phyloP scores from a whole-genome alignment of 2,113 vertebrate species.

The Neolamprologus longior region DNA sequence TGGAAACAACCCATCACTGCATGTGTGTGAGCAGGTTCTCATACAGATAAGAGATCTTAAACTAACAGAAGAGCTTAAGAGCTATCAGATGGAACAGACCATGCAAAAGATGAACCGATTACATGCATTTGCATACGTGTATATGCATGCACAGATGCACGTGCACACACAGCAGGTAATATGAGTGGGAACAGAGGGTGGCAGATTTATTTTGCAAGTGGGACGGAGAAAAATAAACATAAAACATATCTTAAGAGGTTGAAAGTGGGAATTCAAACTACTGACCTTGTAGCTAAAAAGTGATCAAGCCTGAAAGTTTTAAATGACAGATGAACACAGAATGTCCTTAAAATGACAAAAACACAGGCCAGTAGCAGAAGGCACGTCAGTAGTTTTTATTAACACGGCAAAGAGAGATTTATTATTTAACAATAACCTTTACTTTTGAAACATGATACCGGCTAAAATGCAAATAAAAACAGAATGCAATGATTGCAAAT shows the following conservation, averaged over 20 bases:
- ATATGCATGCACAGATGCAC: neutral
- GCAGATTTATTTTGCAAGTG: neutral
- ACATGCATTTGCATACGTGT: neutral
- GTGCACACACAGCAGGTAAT: neutral
- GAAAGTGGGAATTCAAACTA: neutral
- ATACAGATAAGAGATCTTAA: slow-evolving; percentile 47
- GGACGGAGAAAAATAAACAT: neutral
- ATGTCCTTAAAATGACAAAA: neutral
- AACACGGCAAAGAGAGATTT: fast-evolving
- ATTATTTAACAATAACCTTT: neutral
- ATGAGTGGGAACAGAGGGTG: neutral
- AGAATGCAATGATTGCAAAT: fast-evolving
- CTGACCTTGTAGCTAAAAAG: neutral
- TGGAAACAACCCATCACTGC: neutral
- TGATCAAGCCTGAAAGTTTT: neutral
- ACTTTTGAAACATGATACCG: neutral
- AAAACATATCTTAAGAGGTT: neutral
- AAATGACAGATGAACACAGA: neutral
- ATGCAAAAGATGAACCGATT: slow-evolving; percentile 13
- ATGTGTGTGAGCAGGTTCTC: slow-evolving; percentile 9
- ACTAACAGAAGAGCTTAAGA: slow-evolving; percentile 32
- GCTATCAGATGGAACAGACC: neutral
- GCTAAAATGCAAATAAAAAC: neutral
- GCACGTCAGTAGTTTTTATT: neutral
- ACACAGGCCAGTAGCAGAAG: neutral